These are phyloP conservation scores for Anthoptus insignis DNA, from an alignment of 2,888 invertebrate genomes.

Conservation along the genomic window DNA sequence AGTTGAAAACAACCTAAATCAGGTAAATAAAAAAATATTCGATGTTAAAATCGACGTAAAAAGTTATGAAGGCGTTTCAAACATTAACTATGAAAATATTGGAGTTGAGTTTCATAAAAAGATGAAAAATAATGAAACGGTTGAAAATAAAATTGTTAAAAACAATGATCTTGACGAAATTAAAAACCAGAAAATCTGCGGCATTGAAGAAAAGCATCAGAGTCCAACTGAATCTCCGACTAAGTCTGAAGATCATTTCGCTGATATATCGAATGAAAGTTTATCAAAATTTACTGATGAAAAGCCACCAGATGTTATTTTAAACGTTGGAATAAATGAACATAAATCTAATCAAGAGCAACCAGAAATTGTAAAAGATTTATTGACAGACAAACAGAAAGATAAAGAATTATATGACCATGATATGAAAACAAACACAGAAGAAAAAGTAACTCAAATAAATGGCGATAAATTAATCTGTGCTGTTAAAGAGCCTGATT, in stretches of 20 bases:
- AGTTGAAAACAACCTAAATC: conserved; percentile 43
- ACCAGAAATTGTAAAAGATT: conserved; percentile 26
- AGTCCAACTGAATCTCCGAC: conserved; percentile 62
- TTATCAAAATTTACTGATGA: conserved; percentile 58
- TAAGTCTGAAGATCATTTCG: conserved; percentile 76
- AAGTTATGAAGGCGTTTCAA: conserved; percentile 6
- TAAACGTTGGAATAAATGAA: conserved; percentile 35
- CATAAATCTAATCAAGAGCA: conserved; percentile 11
- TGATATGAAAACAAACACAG: not conserved
- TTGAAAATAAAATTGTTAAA: conserved; percentile 4
- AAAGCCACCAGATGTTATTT: conserved; percentile 37
- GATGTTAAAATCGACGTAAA: conserved; percentile 4
- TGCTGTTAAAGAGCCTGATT: conserved; percentile 10
- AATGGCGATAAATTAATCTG: conserved; percentile 29
- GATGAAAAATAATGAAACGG: not conserved
- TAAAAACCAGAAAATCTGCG: conserved; percentile 35
- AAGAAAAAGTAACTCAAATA: conserved; percentile 11
- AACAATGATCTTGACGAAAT: not conserved
- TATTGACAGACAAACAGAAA: conserved; percentile 25
- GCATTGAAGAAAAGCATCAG: conserved; percentile 50
- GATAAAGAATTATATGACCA: conserved; percentile 13
- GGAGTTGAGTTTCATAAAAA: not conserved
- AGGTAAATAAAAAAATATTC: not conserved
- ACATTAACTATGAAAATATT: not conserved
- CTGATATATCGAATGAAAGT: conserved; percentile 72